These are phyloP conservation scores for Sinocyclocheilus anophthalmus DNA, from an alignment of 2,113 vertebrate species.

Conservation along the genomic window DNA sequence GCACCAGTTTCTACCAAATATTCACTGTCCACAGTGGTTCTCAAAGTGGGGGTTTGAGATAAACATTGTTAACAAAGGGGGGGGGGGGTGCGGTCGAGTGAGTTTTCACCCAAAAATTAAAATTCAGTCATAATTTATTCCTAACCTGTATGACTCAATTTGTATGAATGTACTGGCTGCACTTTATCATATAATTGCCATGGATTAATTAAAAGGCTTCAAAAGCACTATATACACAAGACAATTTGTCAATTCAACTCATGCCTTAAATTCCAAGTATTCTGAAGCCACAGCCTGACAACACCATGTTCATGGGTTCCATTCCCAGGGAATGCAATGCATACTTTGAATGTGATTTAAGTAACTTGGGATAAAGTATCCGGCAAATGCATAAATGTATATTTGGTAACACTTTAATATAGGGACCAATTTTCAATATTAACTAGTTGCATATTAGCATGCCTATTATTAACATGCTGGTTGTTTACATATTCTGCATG, in stretches of 20 bases:
- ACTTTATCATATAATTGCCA: background rate
- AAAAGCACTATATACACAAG: background rate
- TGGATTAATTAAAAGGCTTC: background rate
- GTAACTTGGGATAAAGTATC: background rate
- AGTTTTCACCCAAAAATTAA: background rate
- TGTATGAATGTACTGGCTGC: background rate
- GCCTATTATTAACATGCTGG: no score
- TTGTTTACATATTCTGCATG: no score
- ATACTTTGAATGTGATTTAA: background rate
- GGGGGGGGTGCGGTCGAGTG: no score
- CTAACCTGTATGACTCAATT: background rate
- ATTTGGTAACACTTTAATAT: no score
- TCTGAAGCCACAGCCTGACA: background rate
- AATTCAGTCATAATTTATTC: background rate
- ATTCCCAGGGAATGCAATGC: background rate
- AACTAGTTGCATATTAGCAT: no score
- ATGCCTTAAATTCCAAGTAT: background rate
- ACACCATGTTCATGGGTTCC: background rate
- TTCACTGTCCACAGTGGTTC: background rate
- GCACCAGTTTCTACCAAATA: background rate
- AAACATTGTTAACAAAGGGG: background rate
- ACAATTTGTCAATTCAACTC: background rate
- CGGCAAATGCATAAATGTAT: no score
- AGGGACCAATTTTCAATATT: no score
- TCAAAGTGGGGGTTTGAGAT: background rate